These are phyloP conservation scores for Drosophila mimica DNA, from an alignment of 2,888 invertebrate genomes.

Conservation along the genomic window DNA sequence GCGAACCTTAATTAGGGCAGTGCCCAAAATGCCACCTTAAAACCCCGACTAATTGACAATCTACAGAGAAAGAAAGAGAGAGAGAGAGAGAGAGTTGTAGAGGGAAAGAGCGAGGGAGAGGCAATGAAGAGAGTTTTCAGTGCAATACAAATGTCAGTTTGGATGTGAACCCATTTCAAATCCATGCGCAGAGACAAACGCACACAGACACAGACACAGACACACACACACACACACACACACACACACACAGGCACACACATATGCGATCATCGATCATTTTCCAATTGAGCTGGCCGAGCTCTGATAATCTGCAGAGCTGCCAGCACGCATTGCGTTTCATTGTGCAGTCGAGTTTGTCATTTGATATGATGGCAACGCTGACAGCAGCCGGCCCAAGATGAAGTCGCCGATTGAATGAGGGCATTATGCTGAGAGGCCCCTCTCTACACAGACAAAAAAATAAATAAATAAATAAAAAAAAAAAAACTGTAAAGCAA, in stretches of 20 bases:
- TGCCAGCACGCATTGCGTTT: slow-evolving; percentile 52
- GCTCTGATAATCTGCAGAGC: slow-evolving; percentile 64
- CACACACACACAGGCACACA: background rate
- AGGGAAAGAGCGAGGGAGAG: background rate
- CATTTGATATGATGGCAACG: slow-evolving; percentile 78
- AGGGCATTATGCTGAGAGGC: background rate
- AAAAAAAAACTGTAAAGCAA: background rate
- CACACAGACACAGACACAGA: background rate
- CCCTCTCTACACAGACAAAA: background rate
- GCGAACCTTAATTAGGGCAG: slow-evolving; percentile 58
- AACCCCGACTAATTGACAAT: slow-evolving; percentile 47
- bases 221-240: slow-evolving; percentile 9
- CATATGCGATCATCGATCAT: slow-evolving; percentile 72
- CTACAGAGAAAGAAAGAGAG: background rate
- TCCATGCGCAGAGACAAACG: slow-evolving; percentile 13
- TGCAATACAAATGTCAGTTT: slow-evolving; percentile 36
- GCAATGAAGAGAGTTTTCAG: background rate
- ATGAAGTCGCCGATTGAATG: slow-evolving; percentile 54
- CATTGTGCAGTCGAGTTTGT: slow-evolving; percentile 68
- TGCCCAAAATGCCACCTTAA: slow-evolving; percentile 51
- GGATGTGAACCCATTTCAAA: slow-evolving; percentile 55
- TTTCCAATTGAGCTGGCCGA: slow-evolving; percentile 72
- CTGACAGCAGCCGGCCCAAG: slow-evolving; percentile 63
- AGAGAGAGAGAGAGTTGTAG: background rate
- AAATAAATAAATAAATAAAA: background rate